Evolutionary conservation across 2,113 vertebrate genomes (phyloP).

Genomic region (Trachemys scripta): DNA sequence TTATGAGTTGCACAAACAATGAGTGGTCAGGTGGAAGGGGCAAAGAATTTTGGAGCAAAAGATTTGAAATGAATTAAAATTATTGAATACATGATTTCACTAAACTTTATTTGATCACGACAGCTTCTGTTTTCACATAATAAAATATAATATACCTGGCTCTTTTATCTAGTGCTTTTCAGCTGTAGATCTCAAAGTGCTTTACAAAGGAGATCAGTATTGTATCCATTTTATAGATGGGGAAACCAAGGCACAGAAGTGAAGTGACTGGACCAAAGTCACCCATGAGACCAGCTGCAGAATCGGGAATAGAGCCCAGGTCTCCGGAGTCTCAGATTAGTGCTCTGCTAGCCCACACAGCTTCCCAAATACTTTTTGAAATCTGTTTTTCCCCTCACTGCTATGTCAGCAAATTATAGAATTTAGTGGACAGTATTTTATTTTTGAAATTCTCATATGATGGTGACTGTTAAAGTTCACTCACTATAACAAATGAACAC

Average conservation of each 20-base stretch:
- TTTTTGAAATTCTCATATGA: background rate
- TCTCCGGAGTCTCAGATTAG: background rate
- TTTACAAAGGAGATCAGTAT: background rate
- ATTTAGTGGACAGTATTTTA: background rate
- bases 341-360: background rate
- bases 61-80: constrained; percentile 31
- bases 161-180: background rate
- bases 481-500: background rate
- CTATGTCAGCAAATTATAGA: background rate
- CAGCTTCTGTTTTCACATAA: background rate
- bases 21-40: background rate
- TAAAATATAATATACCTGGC: accelerated
- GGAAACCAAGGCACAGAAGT: background rate
- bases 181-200: background rate
- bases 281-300: background rate
- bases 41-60: constrained; percentile 15
- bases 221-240: background rate
- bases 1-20: background rate
- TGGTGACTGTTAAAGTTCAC: background rate
- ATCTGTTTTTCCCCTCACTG: background rate
- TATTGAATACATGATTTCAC: background rate
- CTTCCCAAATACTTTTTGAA: background rate
- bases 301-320: background rate
- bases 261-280: background rate
- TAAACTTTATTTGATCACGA: background rate